These are phyloP conservation scores for Xestia ashworthii DNA, from an alignment of 2,888 invertebrate genomes.

Conservation along the genomic window DNA sequence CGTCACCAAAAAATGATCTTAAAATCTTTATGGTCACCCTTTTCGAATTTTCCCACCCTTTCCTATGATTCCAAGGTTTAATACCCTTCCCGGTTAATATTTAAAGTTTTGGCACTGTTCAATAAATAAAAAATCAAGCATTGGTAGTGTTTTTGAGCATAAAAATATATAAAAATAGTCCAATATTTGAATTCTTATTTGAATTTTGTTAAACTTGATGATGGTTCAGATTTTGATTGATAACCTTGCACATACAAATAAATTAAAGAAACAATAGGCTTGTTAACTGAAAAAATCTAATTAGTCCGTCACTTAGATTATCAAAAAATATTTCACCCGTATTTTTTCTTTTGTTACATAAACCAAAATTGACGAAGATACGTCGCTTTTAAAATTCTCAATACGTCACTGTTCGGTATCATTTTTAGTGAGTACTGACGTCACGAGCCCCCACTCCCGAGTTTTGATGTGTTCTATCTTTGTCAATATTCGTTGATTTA, in stretches of 20 bases:
- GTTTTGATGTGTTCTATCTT: no score
- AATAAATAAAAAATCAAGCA: conserved; percentile 25
- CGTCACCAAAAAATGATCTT: conserved; percentile 41
- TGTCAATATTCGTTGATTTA: no score
- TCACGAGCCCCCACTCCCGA: no score
- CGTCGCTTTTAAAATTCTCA: no score
- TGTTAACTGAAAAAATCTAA: no score
- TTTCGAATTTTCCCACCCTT: conserved; percentile 56
- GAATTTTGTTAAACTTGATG: not conserved
- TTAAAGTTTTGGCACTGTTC: conserved; percentile 53
- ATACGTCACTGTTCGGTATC: no score
- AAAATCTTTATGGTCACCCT: conserved; percentile 61
- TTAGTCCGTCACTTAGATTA: no score
- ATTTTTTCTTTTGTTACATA: no score
- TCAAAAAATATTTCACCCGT: no score
- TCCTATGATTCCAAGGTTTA: conserved; percentile 43
- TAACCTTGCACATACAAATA: not conserved
- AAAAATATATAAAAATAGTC: conserved; percentile 14
- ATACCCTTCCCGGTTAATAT: conserved; percentile 34
- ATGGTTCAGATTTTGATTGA: conserved; percentile 1
- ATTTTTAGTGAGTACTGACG: no score
- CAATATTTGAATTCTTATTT: not conserved
- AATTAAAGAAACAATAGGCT: not conserved
- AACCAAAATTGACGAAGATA: no score
- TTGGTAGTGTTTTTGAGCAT: conserved; percentile 37